phyloP scores from a whole-genome alignment of 2,113 vertebrate genomes.

The Taurulus bubalis region DNA sequence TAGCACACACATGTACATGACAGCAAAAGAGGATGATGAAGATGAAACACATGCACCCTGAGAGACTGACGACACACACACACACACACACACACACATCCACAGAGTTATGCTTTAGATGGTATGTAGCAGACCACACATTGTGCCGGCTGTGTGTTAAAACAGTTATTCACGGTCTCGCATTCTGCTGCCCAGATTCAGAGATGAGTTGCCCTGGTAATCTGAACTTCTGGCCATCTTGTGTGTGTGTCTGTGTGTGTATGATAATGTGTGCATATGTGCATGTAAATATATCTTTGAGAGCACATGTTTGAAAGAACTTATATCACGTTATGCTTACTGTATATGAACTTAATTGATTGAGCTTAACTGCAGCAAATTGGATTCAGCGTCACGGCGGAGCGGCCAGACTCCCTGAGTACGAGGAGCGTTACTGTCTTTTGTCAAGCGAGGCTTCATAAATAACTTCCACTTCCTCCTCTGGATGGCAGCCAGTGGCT shows the following conservation, averaged over 20 bases:
- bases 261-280: neutral
- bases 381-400: conserved; percentile 17
- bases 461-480: conserved; percentile 71
- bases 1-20: conserved; percentile 1
- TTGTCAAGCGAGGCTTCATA: conserved; percentile 70
- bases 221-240: conserved; percentile 68
- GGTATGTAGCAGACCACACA: conserved; percentile 84
- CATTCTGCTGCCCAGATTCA: conserved; percentile 70
- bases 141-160: conserved; percentile 77
- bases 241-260: neutral
- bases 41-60: conserved; percentile 38
- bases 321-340: neutral
- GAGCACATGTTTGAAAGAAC: neutral
- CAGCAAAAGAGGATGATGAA: conserved; percentile 12
- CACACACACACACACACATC: conserved; percentile 26
- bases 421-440: conserved; percentile 67
- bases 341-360: conserved; percentile 23
- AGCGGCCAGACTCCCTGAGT: conserved; percentile 42
- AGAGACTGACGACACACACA: conserved; percentile 34
- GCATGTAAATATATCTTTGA: neutral
- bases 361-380: conserved; percentile 46
- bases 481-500: conserved; percentile 66
- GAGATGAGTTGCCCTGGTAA: conserved; percentile 66
- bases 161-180: conserved; percentile 82
- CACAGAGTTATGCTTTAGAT: conserved; percentile 64